Conservation (phyloP, 2,888 invertebrate species). For the Gari tellinella region DNA sequence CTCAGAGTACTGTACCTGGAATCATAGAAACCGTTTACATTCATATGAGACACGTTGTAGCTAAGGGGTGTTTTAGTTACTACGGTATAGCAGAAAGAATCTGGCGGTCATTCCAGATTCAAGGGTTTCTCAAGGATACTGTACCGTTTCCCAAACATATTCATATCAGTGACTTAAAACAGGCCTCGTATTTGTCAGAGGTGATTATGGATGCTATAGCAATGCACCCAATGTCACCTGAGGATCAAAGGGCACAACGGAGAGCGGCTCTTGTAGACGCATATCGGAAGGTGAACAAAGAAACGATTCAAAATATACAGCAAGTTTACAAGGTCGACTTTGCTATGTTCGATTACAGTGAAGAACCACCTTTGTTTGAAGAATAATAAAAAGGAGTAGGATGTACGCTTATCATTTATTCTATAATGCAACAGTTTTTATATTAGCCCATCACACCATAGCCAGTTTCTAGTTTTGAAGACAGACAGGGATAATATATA, state of each 20-base stretch:
- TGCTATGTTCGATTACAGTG: conserved; percentile 1
- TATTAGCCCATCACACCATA: no score
- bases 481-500: no score
- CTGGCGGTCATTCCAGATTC: conserved; percentile 7
- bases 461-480: no score
- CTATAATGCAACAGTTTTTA: no score
- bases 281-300: not conserved
- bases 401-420: no score
- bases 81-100: not conserved
- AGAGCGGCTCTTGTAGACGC: not conserved
- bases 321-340: conserved; percentile 1
- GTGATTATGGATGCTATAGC: not conserved
- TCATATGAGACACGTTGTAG: no score
- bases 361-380: not conserved
- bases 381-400: no score
- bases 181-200: not conserved
- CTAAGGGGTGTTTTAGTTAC: not conserved
- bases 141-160: not conserved
- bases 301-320: not conserved
- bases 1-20: not conserved
- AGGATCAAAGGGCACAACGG: not conserved
- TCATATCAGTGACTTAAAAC: not conserved
- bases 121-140: not conserved
- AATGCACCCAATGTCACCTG: not conserved
- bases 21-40: conserved; percentile 3